Evolutionary conservation across 2,113 vertebrate genomes (phyloP).

Genomic region (Amia ocellicauda): DNA sequence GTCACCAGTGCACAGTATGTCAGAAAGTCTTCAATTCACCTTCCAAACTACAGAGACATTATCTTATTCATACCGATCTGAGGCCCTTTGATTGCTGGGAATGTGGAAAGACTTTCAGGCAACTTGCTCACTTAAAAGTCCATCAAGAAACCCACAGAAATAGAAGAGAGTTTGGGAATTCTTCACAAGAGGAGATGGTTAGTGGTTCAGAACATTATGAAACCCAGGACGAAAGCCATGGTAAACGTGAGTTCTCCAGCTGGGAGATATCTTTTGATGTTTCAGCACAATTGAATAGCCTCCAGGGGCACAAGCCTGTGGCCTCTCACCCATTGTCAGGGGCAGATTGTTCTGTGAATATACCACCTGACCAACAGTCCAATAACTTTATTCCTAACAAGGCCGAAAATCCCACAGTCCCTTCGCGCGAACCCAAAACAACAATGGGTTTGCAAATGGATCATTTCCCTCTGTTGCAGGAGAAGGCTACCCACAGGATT

Average conservation of each 20-base stretch:
- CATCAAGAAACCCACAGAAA: constrained; percentile 29
- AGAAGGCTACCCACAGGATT: neutral
- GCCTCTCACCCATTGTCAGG: neutral
- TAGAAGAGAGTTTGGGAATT: neutral
- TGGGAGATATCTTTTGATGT: neutral
- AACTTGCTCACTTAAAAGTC: constrained; percentile 31
- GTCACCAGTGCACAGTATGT: constrained; percentile 24
- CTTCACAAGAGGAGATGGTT: neutral
- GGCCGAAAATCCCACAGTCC: constrained; percentile 21
- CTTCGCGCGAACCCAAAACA: constrained; percentile 13
- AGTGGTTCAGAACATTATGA: neutral
- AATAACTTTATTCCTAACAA: constrained; percentile 25
- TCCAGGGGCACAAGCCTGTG: neutral
- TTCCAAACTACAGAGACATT: constrained; percentile 35
- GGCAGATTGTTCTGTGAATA: neutral
- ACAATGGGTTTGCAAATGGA: neutral
- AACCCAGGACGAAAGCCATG: neutral
- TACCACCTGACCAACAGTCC: neutral
- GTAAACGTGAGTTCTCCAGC: neutral
- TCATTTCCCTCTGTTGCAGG: neutral
- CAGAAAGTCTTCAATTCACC: constrained; percentile 31
- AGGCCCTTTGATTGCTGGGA: constrained; percentile 34
- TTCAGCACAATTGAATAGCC: neutral
- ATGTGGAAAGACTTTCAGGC: constrained; percentile 38
- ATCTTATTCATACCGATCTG: constrained; percentile 37